Percentiles rank a stretch among this genome's conserved stretches.
Conservation (phyloP, 2,113 vertebrate genomes). For the Proterorhinus semilunaris region DNA sequence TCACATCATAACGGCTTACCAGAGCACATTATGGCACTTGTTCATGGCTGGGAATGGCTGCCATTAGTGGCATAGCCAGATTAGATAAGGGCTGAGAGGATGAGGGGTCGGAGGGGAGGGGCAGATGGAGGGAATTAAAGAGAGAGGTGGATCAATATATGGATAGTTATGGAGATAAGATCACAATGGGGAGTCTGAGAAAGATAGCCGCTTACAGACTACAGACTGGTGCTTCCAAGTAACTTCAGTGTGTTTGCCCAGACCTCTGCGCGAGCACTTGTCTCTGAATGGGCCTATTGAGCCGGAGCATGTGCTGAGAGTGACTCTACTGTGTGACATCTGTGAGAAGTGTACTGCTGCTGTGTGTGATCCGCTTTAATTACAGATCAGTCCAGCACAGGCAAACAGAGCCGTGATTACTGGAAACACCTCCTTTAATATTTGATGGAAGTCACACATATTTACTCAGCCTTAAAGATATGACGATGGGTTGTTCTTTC, state of each 20-base stretch:
- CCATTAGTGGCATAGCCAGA: slow-evolving; percentile 75
- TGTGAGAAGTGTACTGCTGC: slow-evolving; percentile 40
- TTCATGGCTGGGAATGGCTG: slow-evolving; percentile 73
- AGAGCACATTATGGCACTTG: slow-evolving; percentile 76
- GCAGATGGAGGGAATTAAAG: slow-evolving; percentile 74
- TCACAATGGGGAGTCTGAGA: slow-evolving; percentile 70
- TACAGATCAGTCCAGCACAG: slow-evolving; percentile 84
- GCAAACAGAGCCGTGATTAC: slow-evolving; percentile 91
- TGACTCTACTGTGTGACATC: slow-evolving; percentile 30
- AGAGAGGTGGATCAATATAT: slow-evolving; percentile 75
- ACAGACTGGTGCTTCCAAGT: slow-evolving; percentile 33
- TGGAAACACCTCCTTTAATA: slow-evolving; percentile 90
- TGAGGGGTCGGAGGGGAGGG: slow-evolving; percentile 40
- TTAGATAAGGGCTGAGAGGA: slow-evolving; percentile 71
- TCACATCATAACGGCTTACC: slow-evolving; percentile 78
- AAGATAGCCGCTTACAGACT: slow-evolving; percentile 60
- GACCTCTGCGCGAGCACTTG: slow-evolving; percentile 40
- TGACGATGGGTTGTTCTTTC: slow-evolving; percentile 23
- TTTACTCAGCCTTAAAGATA: slow-evolving; percentile 42
- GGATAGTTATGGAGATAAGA: slow-evolving; percentile 74
- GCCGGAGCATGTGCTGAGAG: slow-evolving; percentile 52
- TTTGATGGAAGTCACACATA: slow-evolving; percentile 80
- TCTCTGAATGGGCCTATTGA: slow-evolving; percentile 63
- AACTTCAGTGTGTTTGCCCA: slow-evolving; percentile 39
- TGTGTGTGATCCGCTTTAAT: slow-evolving; percentile 84